Base-by-base conservation (phyloP, 2,113 vertebrate species). In the Verasper variegatus region DNA sequence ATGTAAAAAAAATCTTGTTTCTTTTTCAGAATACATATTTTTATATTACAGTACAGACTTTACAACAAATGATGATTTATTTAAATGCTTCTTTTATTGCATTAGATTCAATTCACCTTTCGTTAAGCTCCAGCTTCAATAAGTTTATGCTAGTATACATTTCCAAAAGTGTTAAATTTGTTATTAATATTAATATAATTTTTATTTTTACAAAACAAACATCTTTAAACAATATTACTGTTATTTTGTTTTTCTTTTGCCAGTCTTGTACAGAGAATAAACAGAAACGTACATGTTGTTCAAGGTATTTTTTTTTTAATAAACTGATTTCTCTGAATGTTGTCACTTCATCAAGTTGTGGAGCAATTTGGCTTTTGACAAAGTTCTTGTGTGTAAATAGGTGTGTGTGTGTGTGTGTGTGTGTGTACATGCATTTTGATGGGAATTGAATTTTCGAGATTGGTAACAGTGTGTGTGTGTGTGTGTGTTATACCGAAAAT, bases 21-120 rank as follows among this genome's bases (percentile, higher is more conserved):
- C 31, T 31, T 51, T 54, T 66, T 70, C 51, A 76, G 69, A 84
- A 86, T 90, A 91, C 91, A 83, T 93, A 86, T 92, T 92, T 92
- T 93, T 94, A 94, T 93, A 89, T 94, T 94, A 94, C 90, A 94
- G 80, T 94, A 94, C 93, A 95, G 92, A 94, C 92, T 94, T 94
- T 94, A 94, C 93, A 94, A 94, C 92, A 90, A 88, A 76, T 84
- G 68, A 82, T 88, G 47, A 51, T 84, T 81, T 89, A 91, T 94
- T 92, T 91, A 88, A 92, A 93, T 94, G 92, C 91, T 82, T 91
- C 52, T 92, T 94, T 94, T 94, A 94, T 94, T 95, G 90, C 87
- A 90, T 93, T 88, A 82, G 75, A 89, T 75, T 94, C 86, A 92
- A 83, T 85, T 91, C 82, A 70, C 82, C 83, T 87, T 88, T 74